These are phyloP conservation scores for Cremastinae sp. DNA, from an alignment of 2,888 invertebrate genomes.

Conservation along the genomic window DNA sequence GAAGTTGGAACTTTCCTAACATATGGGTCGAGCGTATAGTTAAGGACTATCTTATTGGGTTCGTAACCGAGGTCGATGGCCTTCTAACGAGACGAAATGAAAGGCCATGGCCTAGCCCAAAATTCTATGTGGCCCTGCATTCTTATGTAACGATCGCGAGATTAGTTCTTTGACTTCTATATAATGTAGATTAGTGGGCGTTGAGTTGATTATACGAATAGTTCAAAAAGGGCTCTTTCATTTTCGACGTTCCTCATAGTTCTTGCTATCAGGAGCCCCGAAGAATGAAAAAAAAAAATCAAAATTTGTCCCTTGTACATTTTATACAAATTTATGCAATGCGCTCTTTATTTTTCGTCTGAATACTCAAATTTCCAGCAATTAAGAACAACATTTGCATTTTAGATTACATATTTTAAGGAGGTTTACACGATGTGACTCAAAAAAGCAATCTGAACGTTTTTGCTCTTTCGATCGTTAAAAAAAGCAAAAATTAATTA, in stretches of 20 bases:
- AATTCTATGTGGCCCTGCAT: slow-evolving; percentile 63
- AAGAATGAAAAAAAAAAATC: not conserved
- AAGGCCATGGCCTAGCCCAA: slow-evolving; percentile 69
- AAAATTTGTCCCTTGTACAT: slow-evolving; percentile 13
- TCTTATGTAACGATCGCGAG: slow-evolving; percentile 67
- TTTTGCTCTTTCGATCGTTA: too few species aligned
- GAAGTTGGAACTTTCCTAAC: slow-evolving; percentile 27
- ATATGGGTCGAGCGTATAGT: not conserved
- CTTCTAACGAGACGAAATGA: slow-evolving; percentile 64
- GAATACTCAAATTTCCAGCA: not conserved
- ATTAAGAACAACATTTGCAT: not conserved
- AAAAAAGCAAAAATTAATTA: too few species aligned
- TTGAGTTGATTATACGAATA: slow-evolving; percentile 41
- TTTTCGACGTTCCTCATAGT: slow-evolving; percentile 10
- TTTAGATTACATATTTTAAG: too few species aligned
- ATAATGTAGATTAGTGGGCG: slow-evolving; percentile 57
- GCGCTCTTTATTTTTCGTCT: too few species aligned
- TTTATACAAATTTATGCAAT: slow-evolving; percentile 22
- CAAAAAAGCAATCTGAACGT: too few species aligned
- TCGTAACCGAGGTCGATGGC: slow-evolving; percentile 63
- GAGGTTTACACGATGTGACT: too few species aligned
- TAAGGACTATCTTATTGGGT: slow-evolving; percentile 4
- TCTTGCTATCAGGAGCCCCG: slow-evolving; percentile 7
- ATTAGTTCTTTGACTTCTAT: slow-evolving; percentile 64
- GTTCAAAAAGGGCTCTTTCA: slow-evolving; percentile 43